A percentile compares a stretch with the other conserved stretches of the same genome.
Conservation (phyloP, 2,797 vertebrate species). For the Podarcis lilfordi region DNA sequence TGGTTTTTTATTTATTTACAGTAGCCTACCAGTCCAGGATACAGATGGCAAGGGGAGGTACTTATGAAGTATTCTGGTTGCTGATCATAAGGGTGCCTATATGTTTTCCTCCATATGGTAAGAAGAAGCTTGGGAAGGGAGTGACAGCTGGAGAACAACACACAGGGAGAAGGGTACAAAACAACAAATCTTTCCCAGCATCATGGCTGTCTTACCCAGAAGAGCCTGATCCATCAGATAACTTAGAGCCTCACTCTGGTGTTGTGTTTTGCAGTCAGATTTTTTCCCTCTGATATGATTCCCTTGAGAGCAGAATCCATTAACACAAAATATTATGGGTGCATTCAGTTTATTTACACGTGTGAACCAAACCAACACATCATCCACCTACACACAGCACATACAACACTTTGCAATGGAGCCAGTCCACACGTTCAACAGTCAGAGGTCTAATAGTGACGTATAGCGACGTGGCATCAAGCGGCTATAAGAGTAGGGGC, state of each 20-base stretch:
- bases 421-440: neutral
- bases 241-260: neutral
- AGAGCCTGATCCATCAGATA: neutral
- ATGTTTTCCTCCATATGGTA: neutral
- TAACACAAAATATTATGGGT: neutral
- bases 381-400: neutral
- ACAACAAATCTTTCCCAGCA: neutral
- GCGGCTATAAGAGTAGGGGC: neutral
- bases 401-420: neutral
- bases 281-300: fast-evolving
- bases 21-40: neutral
- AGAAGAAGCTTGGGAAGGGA: neutral
- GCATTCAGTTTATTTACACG: neutral
- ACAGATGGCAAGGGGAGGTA: neutral
- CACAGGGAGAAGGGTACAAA: neutral
- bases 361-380: neutral
- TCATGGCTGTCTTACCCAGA: neutral
- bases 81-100: neutral
- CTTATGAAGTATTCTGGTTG: neutral
- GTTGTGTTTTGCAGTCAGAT: too few relatives aligned
- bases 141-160: neutral
- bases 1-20: neutral
- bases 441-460: neutral
- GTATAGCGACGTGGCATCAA: neutral
- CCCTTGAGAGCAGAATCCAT: neutral